A percentile compares a stretch with the other conserved stretches of the same genome.
These are phyloP conservation scores for Micromesistius poutassou DNA, from an alignment of 2,797 vertebrate species.

Conservation along the genomic window DNA sequence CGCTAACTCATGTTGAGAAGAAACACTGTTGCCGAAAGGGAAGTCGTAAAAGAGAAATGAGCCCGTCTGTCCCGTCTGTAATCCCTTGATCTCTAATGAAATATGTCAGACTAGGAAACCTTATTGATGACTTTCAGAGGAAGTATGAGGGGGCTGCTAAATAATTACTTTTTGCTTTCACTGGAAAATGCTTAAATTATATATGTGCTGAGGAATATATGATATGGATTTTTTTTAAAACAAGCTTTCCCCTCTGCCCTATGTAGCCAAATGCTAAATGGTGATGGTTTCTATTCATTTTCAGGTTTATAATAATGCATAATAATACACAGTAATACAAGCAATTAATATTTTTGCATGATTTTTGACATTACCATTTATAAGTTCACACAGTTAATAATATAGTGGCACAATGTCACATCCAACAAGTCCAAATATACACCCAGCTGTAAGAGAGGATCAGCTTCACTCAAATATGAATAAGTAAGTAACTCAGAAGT, in stretches of 20 bases:
- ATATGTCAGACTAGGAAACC: neutral
- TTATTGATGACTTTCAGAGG: neutral
- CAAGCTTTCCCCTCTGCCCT: neutral
- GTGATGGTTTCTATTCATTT: neutral
- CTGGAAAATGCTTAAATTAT: neutral
- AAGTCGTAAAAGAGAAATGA: neutral
- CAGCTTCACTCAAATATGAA: slow-evolving; percentile 24
- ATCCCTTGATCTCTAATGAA: neutral
- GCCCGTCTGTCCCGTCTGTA: neutral
- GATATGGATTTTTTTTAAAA: neutral
- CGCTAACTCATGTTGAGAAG: neutral
- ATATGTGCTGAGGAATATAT: neutral
- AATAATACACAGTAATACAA: neutral
- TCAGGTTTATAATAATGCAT: neutral
- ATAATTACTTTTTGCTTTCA: neutral
- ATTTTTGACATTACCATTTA: neutral
- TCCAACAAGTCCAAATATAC: too few relatives aligned
- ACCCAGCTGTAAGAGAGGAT: slow-evolving; percentile 38
- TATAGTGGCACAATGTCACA: neutral
- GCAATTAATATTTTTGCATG: neutral
- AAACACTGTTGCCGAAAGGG: neutral
- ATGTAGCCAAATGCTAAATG: neutral
- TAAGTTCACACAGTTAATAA: neutral
- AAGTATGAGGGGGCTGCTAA: neutral
- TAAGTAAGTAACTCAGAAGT: slow-evolving; percentile 15